Base-by-base conservation (phyloP, 2,113 vertebrate species). In the Coptodon bakossiorum region DNA sequence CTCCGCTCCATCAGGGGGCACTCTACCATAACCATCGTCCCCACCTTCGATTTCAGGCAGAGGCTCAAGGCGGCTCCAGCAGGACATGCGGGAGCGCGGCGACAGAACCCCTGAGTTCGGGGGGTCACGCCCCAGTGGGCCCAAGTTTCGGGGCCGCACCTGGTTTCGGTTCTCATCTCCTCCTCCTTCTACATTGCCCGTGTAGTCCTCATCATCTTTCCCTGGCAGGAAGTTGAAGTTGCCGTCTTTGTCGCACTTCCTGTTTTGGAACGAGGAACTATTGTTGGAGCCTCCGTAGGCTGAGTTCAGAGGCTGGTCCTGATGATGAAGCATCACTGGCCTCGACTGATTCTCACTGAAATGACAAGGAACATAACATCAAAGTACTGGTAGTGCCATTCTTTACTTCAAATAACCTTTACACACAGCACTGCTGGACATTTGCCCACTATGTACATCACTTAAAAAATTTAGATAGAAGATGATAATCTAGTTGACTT, bases 201-300 rank as follows among this genome's bases (percentile, higher is more conserved):
- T 88, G 36, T 54, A 31, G 22, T 27, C 29, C 0, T 91, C 89
- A 1, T 95, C 86, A 7, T 92, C 89, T 11, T 96, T 96, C 17
- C 92, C 95, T 59, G 91, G 43, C 90, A 98, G 90, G 86, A 99
- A 98, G 96, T 99, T 99, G 92, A 97, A 99, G 94, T 99, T 99
- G 86, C 95, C 97, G 9, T 99, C 98, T 29, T 98, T 97, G 43
- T 97, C 96, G 2, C 81, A 83, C 85, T 92, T 95, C 93, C 92
- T 94, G 94, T 94, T 96, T 36, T 19, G 90, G 9, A 95, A 85
- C 0, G 92, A 88, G 6, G 89, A 91, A 22, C 80, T 66, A 3
- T 31, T 40, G 3, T 80, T 80, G 5, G 89, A 31, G 52, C 89
- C 83, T 5, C 88, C 80, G 11, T 90, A 94, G 85, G 94, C 92